phyloP scores from a whole-genome alignment of 2,797 vertebrate species.

The Sylvilagus floridanus region DNA sequence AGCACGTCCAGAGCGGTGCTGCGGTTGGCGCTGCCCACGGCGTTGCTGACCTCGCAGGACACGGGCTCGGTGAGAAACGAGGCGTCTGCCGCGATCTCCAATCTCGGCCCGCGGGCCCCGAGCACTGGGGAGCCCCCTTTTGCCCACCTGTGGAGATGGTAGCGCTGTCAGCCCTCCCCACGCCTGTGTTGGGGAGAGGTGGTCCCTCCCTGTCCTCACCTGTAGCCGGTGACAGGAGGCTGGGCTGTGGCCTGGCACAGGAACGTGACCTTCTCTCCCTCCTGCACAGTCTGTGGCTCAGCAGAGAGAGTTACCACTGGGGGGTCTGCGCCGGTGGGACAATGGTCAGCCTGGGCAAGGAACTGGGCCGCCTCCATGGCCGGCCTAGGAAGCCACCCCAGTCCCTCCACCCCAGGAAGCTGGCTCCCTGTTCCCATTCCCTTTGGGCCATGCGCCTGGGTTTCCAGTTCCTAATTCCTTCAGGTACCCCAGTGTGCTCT shows the following conservation, averaged over 20 bases:
- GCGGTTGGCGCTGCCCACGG: slow-evolving; percentile 94
- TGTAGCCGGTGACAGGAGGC: slow-evolving; percentile 95
- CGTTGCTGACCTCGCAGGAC: slow-evolving; percentile 96
- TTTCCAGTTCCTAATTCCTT: no score
- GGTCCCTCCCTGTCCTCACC: slow-evolving; percentile 85
- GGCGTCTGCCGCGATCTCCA: slow-evolving; percentile 93
- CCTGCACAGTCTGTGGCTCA: slow-evolving; percentile 93
- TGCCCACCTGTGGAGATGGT: slow-evolving; percentile 90
- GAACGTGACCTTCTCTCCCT: slow-evolving; percentile 94
- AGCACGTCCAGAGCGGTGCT: slow-evolving; percentile 95
- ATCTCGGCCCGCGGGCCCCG: slow-evolving; percentile 92
- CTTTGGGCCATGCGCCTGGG: no score
- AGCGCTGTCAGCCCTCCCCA: not conserved
- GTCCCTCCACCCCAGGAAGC: not conserved
- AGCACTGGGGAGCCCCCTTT: slow-evolving; percentile 94
- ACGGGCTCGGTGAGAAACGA: slow-evolving; percentile 95
- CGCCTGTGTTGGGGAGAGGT: not conserved
- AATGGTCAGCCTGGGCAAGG: not conserved
- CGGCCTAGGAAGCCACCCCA: not conserved
- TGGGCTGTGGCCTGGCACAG: slow-evolving; percentile 94
- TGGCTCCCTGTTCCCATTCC: not conserved
- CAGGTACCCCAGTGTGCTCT: not conserved
- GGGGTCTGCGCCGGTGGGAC: slow-evolving; percentile 88
- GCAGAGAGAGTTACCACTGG: slow-evolving; percentile 94
- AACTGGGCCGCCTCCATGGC: not conserved